Evolutionary conservation across 2,888 invertebrate genomes (phyloP), one percentile per base, ranked within the genome.

Genomic region (Habrosyne pyritoides): DNA sequence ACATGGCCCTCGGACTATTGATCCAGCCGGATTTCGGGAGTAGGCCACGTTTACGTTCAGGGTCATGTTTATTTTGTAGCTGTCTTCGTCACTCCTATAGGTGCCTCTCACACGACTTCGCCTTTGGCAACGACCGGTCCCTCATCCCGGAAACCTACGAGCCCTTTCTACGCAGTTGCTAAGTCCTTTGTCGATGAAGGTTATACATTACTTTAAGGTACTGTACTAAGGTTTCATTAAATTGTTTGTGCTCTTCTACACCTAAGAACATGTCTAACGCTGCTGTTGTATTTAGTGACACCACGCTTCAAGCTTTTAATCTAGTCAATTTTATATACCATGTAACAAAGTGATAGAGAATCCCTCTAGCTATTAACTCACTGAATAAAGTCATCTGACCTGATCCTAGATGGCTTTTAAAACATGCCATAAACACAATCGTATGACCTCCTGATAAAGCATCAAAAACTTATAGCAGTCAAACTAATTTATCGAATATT

Each of bases 1-100:
- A 53, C 64, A 18, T 18, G 14, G 14, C 42, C 42, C 42, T 42
- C 42, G 3, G n/a, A 56, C 61, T 85, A 86, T 84, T 79, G 84
- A 87, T 85, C 83, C 61, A 52, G n/a, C 82, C 61, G 53, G n/a
- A 63, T 47, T 59, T 66, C 67, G 69, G 72, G 70, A 75, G 70
- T 74, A 72, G 77, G 82, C 75, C 75, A 79, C 68, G 63, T 53
- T 71, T 73, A 74, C 80, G 71, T 82, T 86, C 87, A 87, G 71
- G 87, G 86, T 84, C 85, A 83, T 66, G 18, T 60, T 73, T 87
- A 83, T 87, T 86, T 83, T 76, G 73, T 57, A 55, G 47, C 59
- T 53, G n/a, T 80, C 82, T 65, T 73, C 58, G 57, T 84, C 75
- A 56, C 2, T 52, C 75, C 0, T 49, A 59, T 69, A 53, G 10